Evolutionary conservation across 30 jellyfish, hydroid and myxozoan genomes (phyloP).

Genomic region (Pelagia noctiluca): DNA sequence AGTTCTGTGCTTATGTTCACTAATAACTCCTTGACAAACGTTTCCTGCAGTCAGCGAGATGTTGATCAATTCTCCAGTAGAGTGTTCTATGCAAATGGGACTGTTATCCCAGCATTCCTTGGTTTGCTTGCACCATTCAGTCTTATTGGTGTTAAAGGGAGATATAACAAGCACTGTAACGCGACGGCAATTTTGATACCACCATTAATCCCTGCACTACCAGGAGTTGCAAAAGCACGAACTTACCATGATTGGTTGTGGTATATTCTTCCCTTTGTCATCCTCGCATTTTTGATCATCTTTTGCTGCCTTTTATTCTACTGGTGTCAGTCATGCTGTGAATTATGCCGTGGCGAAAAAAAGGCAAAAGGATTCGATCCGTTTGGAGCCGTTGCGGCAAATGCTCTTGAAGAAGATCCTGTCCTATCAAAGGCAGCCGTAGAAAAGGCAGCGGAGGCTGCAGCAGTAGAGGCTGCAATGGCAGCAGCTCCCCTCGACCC

Average conservation of each 20-base stretch:
- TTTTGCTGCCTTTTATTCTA: conserved; percentile 61
- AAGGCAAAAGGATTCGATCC: conserved; percentile 38
- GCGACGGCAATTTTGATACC: conserved; percentile 25
- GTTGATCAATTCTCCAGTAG: conserved; percentile 9
- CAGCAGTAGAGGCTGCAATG: conserved; percentile 16
- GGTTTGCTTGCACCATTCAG: conserved; percentile 16
- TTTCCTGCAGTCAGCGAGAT: conserved; percentile 21
- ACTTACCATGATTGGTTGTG: conserved; percentile 67
- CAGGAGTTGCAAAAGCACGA: conserved; percentile 39
- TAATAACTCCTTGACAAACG: conserved; percentile 34
- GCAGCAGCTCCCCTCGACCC: conserved; percentile 2
- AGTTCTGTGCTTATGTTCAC: not conserved
- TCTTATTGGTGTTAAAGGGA: conserved; percentile 27
- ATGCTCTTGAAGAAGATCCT: conserved; percentile 32
- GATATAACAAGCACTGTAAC: conserved; percentile 42
- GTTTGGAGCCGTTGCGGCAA: conserved; percentile 59
- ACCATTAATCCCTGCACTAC: conserved; percentile 12
- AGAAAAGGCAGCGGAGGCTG: conserved; percentile 19
- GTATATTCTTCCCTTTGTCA: conserved; percentile 63
- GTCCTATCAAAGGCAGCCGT: conserved; percentile 5
- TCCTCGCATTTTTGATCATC: conserved; percentile 49
- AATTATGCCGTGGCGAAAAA: conserved; percentile 51
- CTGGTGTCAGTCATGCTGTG: conserved; percentile 76
- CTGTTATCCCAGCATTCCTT: conserved; percentile 8
- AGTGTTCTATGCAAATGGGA: conserved; percentile 36